Evolutionary conservation across 1,140 invertebrate genomes (phyloP), one percentile per base, ranked within the genome.

Genomic region (Episyrphus balteatus): DNA sequence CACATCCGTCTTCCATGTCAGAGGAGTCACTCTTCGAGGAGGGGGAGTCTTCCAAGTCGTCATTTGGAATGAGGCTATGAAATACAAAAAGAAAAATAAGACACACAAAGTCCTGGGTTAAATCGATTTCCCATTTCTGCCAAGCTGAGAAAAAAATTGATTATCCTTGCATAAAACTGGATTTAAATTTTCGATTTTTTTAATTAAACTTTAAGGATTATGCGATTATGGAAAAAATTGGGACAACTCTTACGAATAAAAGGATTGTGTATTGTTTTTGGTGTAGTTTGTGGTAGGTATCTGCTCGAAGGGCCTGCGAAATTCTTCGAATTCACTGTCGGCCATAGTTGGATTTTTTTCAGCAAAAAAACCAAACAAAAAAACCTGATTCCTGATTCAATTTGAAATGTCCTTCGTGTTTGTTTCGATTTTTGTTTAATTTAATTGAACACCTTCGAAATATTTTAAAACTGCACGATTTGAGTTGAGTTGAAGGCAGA

Each of bases 241-340:
- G 31, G 2, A n/a, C 33, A 34, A 14, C 13, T 57, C 79, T 81
- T 73, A 81, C 80, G 79, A 81, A 61, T 82, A 82, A 70, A 81
- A 81, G 34, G 79, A 76, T 54, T 78, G 73, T 39, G 85, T 78
- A 54, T 58, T 61, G 40, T 53, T 56, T 40, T 63, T 63, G 21
- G 48, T 46, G n/a, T 81, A 36, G 59, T 82, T 86, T 42, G 83
- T 80, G 57, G 86, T 83, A 40, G 81, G 82, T 62, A 86, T 70
- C 70, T 80, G 78, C 54, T 88, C 87, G 71, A 91, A 91, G 66
- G 82, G 83, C 54, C 84, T 80, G 52, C 83, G 82, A 73, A 92
- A 91, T 77, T 92, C 85, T 70, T 92, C 88, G 73, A 90, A 92
- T 70, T 92, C 88, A 59, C 78, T 84, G 75, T 92, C 88, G 55